phyloP scores from a whole-genome alignment of 2,797 vertebrate species.

The Coilia nasus region DNA sequence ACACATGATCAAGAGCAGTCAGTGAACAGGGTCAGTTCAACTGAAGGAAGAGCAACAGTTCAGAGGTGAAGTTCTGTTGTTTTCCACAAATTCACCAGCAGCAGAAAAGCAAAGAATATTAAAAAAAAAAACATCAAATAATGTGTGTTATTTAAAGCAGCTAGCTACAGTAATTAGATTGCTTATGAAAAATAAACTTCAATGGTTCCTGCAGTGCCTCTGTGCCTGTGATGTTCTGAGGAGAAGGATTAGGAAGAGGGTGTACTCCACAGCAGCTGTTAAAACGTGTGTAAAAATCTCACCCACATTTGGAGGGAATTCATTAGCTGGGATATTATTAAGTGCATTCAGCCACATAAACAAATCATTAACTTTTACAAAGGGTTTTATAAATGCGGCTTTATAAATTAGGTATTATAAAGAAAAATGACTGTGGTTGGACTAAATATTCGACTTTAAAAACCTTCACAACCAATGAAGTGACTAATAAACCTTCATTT shows the following conservation, averaged over 20 bases:
- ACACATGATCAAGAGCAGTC: background rate
- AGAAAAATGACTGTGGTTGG: background rate
- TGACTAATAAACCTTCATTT: background rate
- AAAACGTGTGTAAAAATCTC: constrained; percentile 8
- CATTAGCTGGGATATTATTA: background rate
- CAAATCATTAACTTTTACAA: constrained; percentile 17
- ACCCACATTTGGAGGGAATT: background rate
- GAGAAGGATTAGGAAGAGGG: background rate
- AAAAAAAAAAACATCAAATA: background rate
- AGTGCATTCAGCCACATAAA: constrained; percentile 11
- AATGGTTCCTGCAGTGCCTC: constrained; percentile 15
- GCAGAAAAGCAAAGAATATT: background rate
- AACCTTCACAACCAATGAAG: background rate
- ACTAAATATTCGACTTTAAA: background rate
- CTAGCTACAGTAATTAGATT: background rate
- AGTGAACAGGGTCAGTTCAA: constrained; percentile 7
- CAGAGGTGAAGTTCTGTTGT: background rate
- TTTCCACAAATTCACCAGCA: background rate
- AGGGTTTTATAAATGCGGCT: background rate
- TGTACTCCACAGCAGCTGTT: background rate
- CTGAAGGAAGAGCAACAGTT: constrained; percentile 14
- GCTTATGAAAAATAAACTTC: background rate
- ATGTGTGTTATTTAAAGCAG: background rate
- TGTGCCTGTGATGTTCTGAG: background rate
- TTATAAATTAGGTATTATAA: background rate